Evolutionary conservation across 2,888 invertebrate species (phyloP).

Genomic region (Brachycybe producta): DNA sequence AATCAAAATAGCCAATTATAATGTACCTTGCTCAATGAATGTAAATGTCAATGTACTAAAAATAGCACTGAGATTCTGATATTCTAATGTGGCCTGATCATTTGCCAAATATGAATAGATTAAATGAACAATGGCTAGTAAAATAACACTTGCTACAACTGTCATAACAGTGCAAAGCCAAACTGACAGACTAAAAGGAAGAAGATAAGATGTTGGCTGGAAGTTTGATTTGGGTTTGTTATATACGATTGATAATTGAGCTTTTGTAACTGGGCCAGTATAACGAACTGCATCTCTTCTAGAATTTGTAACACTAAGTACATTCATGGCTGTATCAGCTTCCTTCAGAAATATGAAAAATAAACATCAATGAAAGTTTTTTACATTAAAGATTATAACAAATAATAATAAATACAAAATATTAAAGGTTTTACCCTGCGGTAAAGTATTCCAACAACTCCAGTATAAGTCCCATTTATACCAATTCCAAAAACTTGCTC

Average conservation of each 20-base stretch:
- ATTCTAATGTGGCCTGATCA: too few relatives aligned
- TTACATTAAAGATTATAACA: too few relatives aligned
- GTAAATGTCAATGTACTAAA: conserved; percentile 12
- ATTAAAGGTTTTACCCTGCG: conserved; percentile 8
- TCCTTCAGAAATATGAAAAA: conserved; percentile 5
- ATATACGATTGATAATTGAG: conserved; percentile 12
- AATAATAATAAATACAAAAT: background rate
- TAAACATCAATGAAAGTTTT: background rate
- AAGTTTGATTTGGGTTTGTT: conserved; percentile 9
- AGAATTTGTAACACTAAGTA: conserved; percentile 3
- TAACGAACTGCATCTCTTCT: conserved; percentile 7
- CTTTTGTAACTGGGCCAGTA: conserved; percentile 13
- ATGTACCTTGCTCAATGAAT: conserved; percentile 15
- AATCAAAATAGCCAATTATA: too few relatives aligned
- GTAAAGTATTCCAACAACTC: conserved; percentile 8
- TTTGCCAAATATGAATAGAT: too few relatives aligned
- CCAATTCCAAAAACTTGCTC: conserved; percentile 9
- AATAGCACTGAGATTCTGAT: too few relatives aligned
- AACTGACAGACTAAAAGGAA: conserved; percentile 11
- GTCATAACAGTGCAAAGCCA: conserved; percentile 8
- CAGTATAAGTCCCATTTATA: conserved; percentile 12
- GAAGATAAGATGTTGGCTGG: conserved; percentile 12
- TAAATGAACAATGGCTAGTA: too few relatives aligned
- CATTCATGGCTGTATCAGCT: conserved; percentile 14
- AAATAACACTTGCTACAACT: too few relatives aligned